Evolutionary conservation across 1,140 invertebrate species (phyloP).

Genomic region (Aricia agestis): DNA sequence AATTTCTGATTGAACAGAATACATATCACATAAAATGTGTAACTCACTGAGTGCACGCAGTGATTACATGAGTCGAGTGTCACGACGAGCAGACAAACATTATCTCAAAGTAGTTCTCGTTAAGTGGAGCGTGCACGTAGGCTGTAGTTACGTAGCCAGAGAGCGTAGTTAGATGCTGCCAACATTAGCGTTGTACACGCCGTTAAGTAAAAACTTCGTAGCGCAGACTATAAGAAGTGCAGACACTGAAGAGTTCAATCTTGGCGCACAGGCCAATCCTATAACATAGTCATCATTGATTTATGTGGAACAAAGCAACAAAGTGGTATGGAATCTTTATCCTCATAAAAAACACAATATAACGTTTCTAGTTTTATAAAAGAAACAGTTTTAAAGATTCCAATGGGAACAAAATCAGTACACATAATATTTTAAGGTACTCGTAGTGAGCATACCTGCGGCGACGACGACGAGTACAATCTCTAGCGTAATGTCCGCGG

Average conservation of each 20-base stretch:
- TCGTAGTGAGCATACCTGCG: conserved; percentile 68
- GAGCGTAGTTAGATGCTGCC: conserved; percentile 65
- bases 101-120: conserved; percentile 65
- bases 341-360: conserved; percentile 19
- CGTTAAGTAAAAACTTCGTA: conserved; percentile 72
- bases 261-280: conserved; percentile 75
- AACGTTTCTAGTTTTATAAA: conserved; percentile 2
- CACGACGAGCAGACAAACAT: conserved; percentile 60
- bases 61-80: conserved; percentile 68
- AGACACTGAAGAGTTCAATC: conserved; percentile 72
- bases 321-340: conserved; percentile 63
- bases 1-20: conserved; percentile 53
- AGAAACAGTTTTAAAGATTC: conserved; percentile 41
- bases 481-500: conserved; percentile 92
- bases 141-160: conserved; percentile 65
- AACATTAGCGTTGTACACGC: conserved; percentile 66
- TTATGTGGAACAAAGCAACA: conserved; percentile 59
- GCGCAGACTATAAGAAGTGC: conserved; percentile 75
- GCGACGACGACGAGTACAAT: conserved; percentile 84
- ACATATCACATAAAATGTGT: conserved; percentile 65
- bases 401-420: conserved; percentile 40
- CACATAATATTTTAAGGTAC: conserved; percentile 27
- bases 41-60: conserved; percentile 74
- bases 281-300: conserved; percentile 77
- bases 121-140: conserved; percentile 67